phyloP scores from a whole-genome alignment of 2,888 invertebrate genomes.

The Hoplodrina blanda region DNA sequence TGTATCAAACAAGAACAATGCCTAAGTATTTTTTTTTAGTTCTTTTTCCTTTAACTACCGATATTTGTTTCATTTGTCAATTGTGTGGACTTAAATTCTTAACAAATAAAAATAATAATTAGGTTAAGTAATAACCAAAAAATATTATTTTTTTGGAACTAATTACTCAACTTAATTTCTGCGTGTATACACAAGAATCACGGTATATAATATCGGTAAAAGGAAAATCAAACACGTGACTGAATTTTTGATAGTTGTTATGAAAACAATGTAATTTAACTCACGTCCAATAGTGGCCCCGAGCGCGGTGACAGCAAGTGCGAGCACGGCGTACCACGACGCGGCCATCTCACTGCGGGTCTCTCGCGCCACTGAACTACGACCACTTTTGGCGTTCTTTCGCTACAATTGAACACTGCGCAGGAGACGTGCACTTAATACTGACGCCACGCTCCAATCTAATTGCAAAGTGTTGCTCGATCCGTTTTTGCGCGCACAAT shows the following conservation, averaged over 20 bases:
- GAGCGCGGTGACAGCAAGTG: constrained; percentile 82
- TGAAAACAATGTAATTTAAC: constrained; percentile 66
- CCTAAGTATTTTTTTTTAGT: too few species aligned
- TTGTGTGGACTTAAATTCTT: not conserved
- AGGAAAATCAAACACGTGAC: not conserved
- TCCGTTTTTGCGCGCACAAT: constrained; percentile 4
- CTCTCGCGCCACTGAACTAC: constrained; percentile 82
- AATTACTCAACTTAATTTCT: not conserved
- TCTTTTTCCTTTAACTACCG: too few species aligned
- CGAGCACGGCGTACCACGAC: constrained; percentile 81
- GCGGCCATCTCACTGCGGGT: constrained; percentile 83
- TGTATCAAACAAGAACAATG: too few species aligned
- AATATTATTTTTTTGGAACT: too few species aligned
- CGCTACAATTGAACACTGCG: constrained; percentile 78
- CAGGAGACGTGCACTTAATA: constrained; percentile 60
- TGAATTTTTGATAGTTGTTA: constrained; percentile 22
- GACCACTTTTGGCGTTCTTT: constrained; percentile 82
- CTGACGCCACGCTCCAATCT: constrained; percentile 15
- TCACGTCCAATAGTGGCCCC: constrained; percentile 87
- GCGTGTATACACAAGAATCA: not conserved
- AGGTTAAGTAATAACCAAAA: not conserved
- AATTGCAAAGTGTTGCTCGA: constrained; percentile 27
- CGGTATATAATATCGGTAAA: not conserved
- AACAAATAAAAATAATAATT: not conserved
- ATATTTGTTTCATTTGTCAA: not conserved